Conservation (phyloP, 92 coral and sea anemone genomes). For the Plumapathes pennacea region DNA sequence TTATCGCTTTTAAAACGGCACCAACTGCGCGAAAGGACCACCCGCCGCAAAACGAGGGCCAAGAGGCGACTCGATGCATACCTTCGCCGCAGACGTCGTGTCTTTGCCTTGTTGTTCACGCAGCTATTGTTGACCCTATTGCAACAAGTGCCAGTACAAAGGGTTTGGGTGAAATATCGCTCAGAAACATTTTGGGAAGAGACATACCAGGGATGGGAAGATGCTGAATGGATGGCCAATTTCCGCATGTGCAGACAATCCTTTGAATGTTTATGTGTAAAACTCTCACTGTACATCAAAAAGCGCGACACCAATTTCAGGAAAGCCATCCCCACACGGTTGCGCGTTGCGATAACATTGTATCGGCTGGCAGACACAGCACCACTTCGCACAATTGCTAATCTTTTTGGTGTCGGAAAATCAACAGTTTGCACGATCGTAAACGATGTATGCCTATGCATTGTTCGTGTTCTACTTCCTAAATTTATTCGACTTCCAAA, state of each 20-base stretch:
- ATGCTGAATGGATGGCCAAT: slow-evolving; percentile 25
- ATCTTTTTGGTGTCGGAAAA: slow-evolving; percentile 48
- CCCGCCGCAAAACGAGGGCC: neutral
- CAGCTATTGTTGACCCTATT: neutral
- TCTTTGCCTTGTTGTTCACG: slow-evolving; percentile 7
- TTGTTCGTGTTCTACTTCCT: slow-evolving; percentile 21
- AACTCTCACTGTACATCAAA: slow-evolving; percentile 26
- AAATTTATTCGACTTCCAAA: slow-evolving; percentile 6
- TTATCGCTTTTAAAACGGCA: neutral
- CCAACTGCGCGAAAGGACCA: neutral
- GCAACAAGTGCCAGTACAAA: slow-evolving; percentile 7
- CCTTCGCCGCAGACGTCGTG: neutral
- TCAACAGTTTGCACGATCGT: slow-evolving; percentile 34
- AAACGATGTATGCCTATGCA: slow-evolving; percentile 17
- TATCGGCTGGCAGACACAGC: slow-evolving; percentile 44
- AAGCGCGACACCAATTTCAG: slow-evolving; percentile 29
- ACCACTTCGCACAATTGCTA: slow-evolving; percentile 21
- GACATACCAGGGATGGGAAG: slow-evolving; percentile 20
- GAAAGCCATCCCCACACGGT: slow-evolving; percentile 22
- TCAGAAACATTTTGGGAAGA: slow-evolving; percentile 6
- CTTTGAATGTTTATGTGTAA: slow-evolving; percentile 23
- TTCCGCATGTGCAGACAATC: slow-evolving; percentile 20
- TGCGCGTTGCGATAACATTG: slow-evolving; percentile 35
- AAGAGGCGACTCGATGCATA: slow-evolving; percentile 1
- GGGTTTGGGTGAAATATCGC: slow-evolving; percentile 7